Percentiles rank a stretch among this genome's conserved stretches.
Conservation (phyloP, 2,888 invertebrate genomes). For the Zelleria hepariella region DNA sequence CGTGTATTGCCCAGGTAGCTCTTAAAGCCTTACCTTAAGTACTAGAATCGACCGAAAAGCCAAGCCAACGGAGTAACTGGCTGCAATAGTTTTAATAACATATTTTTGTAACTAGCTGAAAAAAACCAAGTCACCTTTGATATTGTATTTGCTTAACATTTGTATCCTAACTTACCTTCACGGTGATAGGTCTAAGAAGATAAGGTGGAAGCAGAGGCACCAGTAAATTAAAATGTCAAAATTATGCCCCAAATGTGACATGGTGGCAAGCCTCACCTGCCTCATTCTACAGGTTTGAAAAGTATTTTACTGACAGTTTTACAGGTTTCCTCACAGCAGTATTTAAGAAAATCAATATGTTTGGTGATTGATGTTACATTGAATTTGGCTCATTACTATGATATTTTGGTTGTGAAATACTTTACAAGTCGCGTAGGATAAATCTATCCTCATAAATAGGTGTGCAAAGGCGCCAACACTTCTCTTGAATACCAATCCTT, state of each 20-base stretch:
- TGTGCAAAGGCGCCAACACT: not conserved
- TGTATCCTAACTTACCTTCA: too few species aligned
- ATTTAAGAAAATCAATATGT: not conserved
- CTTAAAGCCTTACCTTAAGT: not conserved
- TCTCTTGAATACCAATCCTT: not conserved
- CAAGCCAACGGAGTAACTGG: not conserved
- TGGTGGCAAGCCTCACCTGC: too few species aligned
- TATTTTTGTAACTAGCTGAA: not conserved
- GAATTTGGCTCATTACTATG: not conserved
- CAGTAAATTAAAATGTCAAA: too few species aligned
- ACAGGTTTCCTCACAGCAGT: too few species aligned
- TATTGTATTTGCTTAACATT: too few species aligned
- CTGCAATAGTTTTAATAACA: not conserved
- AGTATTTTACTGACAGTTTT: too few species aligned
- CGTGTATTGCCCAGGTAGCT: slow-evolving; percentile 22
- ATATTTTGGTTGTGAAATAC: not conserved
- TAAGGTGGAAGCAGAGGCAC: too few species aligned
- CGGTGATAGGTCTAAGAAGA: too few species aligned
- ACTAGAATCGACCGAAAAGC: not conserved
- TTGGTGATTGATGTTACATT: not conserved
- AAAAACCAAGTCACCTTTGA: not conserved
- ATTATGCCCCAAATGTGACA: too few species aligned
- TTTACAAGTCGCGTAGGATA: not conserved
- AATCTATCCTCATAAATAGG: not conserved
- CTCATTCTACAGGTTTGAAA: too few species aligned